Evolutionary conservation across 2,113 vertebrate genomes (phyloP).

Genomic region (Phoenicopterus ruber): DNA sequence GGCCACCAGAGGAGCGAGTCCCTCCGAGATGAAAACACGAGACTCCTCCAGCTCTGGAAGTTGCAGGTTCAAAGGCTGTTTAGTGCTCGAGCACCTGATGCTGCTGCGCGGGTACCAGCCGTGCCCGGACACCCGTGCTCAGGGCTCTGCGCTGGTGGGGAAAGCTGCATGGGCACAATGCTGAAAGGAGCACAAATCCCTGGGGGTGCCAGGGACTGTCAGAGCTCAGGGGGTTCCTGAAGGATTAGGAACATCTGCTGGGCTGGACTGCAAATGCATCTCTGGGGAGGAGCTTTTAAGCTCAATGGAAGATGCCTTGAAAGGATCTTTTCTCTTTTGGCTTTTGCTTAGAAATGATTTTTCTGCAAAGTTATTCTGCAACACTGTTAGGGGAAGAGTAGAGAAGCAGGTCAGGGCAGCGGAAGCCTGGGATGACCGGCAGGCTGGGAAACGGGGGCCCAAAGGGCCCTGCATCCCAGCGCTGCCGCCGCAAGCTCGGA

Average conservation of each 20-base stretch:
- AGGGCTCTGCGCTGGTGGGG: accelerated
- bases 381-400: neutral
- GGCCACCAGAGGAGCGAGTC: accelerated
- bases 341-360: neutral
- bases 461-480: accelerated
- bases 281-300: neutral
- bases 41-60: neutral
- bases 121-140: accelerated
- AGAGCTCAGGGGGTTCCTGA: neutral
- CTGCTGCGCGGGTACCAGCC: accelerated
- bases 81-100: neutral
- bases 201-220: neutral
- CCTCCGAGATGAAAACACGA: neutral
- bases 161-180: accelerated
- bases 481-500: accelerated
- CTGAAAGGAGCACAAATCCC: neutral
- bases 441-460: accelerated
- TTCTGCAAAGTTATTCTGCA: neutral
- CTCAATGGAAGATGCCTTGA: accelerated
- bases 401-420: neutral
- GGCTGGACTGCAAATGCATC: neutral
- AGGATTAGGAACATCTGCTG: neutral
- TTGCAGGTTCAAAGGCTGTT: neutral
- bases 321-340: neutral
- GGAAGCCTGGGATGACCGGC: accelerated